Evolutionary conservation across 2,113 vertebrate species (phyloP).

Genomic region (Cyprinus carpio): DNA sequence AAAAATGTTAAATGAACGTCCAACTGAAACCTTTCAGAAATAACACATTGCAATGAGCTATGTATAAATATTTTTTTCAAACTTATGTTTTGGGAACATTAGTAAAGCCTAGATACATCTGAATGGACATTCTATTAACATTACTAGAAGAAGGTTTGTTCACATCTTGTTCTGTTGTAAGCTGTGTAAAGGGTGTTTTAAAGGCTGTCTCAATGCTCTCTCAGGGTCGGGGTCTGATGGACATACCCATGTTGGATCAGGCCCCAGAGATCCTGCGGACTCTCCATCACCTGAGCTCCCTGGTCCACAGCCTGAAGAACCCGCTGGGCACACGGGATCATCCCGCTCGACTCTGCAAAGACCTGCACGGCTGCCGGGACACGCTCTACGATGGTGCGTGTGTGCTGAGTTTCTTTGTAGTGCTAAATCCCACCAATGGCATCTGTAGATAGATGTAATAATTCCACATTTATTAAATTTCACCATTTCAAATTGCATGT

Average conservation of each 20-base stretch:
- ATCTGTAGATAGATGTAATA: not conserved
- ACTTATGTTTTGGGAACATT: too few species aligned
- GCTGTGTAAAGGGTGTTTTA: not conserved
- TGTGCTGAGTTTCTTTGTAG: not conserved
- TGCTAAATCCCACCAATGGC: not conserved
- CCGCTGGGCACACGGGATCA: conserved; percentile 94
- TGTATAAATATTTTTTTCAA: too few species aligned
- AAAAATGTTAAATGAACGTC: too few species aligned
- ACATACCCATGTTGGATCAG: conserved; percentile 87
- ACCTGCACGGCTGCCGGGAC: conserved; percentile 97
- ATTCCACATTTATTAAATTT: too few species aligned
- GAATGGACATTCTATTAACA: too few species aligned
- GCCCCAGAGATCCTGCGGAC: conserved; percentile 97
- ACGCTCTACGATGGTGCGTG: conserved; percentile 85
- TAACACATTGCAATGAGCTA: too few species aligned
- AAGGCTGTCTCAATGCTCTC: not conserved
- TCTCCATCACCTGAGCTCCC: conserved; percentile 98
- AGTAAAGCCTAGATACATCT: too few species aligned
- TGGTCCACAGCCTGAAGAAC: conserved; percentile 98
- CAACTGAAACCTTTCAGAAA: too few species aligned
- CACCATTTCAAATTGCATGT: not conserved
- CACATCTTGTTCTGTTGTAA: not conserved
- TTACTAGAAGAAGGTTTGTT: too few species aligned
- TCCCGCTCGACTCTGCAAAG: conserved; percentile 94
- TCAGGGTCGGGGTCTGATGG: conserved; percentile 82